Conservation (phyloP, 2,888 invertebrate genomes). For the Chesias legatella region DNA sequence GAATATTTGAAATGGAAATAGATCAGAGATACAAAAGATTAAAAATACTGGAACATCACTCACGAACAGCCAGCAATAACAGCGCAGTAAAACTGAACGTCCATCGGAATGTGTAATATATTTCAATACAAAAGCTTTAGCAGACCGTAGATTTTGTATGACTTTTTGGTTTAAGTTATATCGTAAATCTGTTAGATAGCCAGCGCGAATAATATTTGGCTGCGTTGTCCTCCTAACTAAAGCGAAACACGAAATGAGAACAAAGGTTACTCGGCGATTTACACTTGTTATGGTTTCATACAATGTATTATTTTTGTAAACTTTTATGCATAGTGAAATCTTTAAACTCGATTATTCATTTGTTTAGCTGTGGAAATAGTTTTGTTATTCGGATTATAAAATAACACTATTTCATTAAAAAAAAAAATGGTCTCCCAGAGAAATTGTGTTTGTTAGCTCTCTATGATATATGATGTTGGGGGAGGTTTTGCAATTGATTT, state of each 20-base stretch:
- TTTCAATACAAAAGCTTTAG: slow-evolving; percentile 14
- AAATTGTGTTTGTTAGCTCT: no score
- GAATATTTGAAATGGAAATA: slow-evolving; percentile 11
- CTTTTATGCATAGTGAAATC: slow-evolving; percentile 15
- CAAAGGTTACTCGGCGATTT: slow-evolving; percentile 9
- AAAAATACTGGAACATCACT: slow-evolving; percentile 8
- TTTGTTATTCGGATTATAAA: slow-evolving; percentile 13
- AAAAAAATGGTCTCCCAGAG: no score
- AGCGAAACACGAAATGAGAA: slow-evolving; percentile 5
- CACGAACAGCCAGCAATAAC: slow-evolving; percentile 15
- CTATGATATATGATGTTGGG: no score
- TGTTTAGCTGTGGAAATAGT: slow-evolving; percentile 9
- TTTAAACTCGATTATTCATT: slow-evolving; percentile 14
- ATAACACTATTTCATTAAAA: no score
- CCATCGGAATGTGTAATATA: slow-evolving; percentile 11
- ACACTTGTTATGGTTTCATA: slow-evolving; percentile 12
- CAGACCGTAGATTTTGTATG: slow-evolving; percentile 5
- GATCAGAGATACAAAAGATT: slow-evolving; percentile 10
- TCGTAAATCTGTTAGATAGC: slow-evolving; percentile 9
- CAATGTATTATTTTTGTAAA: slow-evolving; percentile 14
- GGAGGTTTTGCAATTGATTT: no score
- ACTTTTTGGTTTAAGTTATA: slow-evolving; percentile 10
- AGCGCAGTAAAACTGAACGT: slow-evolving; percentile 11
- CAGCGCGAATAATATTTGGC: slow-evolving; percentile 6
- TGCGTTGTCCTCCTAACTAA: slow-evolving; percentile 7